These are phyloP conservation scores for Amiota mariae DNA, from an alignment of 2,888 invertebrate genomes.

Conservation along the genomic window DNA sequence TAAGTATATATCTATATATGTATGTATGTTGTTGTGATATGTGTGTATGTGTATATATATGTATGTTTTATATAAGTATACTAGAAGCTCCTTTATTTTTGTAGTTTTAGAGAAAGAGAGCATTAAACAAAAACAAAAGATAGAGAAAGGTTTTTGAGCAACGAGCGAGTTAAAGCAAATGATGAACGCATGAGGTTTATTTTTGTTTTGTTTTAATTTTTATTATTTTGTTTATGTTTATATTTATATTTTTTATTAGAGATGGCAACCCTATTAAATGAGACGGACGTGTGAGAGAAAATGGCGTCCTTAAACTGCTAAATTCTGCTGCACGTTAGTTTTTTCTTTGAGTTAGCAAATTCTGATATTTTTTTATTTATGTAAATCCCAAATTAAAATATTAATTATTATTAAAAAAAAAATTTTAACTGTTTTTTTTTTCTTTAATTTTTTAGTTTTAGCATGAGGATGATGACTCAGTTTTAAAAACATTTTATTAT, in stretches of 20 bases:
- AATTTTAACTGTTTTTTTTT: constrained; percentile 31
- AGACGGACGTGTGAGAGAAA: background rate
- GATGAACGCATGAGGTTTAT: constrained; percentile 17
- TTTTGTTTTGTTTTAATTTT: background rate
- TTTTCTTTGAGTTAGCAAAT: background rate
- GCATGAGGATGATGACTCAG: constrained; percentile 38
- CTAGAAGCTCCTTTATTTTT: too few species aligned
- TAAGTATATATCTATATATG: background rate
- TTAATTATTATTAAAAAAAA: background rate
- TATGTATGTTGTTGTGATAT: background rate
- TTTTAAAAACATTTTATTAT: constrained; percentile 41
- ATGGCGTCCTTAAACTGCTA: background rate
- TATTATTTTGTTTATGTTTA: background rate
- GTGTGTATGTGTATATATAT: background rate
- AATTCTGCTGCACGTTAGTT: background rate
- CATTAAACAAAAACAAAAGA: too few species aligned
- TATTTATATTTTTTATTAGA: background rate
- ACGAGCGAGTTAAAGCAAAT: background rate
- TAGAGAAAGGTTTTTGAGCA: too few species aligned
- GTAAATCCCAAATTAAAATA: constrained; percentile 9
- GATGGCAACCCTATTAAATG: constrained; percentile 4
- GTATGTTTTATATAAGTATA: background rate
- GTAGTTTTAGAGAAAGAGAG: too few species aligned
- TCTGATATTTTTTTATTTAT: constrained; percentile 7
- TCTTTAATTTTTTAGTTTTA: constrained; percentile 43